Conservation (phyloP, 2,113 vertebrate species). For the Chloropsis hardwickii region DNA sequence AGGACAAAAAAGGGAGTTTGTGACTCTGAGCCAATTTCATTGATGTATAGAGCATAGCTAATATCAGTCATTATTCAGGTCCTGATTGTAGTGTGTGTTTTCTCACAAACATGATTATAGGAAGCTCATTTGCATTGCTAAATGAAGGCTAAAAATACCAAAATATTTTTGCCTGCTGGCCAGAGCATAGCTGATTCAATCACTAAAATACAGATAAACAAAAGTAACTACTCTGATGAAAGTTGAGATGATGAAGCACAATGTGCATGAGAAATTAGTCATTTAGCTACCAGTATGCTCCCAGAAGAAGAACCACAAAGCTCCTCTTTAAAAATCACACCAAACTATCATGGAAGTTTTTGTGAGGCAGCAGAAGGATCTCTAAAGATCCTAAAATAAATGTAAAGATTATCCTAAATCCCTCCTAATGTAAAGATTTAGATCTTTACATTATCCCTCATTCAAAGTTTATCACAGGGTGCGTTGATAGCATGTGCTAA, state of each 20-base stretch:
- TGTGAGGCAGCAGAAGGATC: not conserved
- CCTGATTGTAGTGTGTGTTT: not conserved
- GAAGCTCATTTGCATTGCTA: slow-evolving; percentile 29
- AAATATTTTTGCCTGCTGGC: not conserved
- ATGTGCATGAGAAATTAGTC: not conserved
- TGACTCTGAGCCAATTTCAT: not conserved
- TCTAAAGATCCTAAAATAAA: not conserved
- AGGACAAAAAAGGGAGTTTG: not conserved
- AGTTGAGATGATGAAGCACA: not conserved
- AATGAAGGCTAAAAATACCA: slow-evolving; percentile 22
- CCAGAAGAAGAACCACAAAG: not conserved
- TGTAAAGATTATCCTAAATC: no score
- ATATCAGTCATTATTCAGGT: not conserved
- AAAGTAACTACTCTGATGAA: not conserved
- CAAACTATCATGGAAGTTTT: not conserved
- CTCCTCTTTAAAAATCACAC: not conserved
- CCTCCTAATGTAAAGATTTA: no score
- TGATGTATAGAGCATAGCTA: slow-evolving; percentile 5
- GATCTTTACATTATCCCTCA: not conserved
- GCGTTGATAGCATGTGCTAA: not conserved
- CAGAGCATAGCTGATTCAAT: slow-evolving; percentile 3
- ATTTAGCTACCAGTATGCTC: not conserved
- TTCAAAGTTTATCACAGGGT: not conserved
- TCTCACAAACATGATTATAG: slow-evolving; percentile 27
- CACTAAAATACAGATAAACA: not conserved